phyloP scores from a whole-genome alignment of 2,888 invertebrate species.

The Osmoderma eremita region DNA sequence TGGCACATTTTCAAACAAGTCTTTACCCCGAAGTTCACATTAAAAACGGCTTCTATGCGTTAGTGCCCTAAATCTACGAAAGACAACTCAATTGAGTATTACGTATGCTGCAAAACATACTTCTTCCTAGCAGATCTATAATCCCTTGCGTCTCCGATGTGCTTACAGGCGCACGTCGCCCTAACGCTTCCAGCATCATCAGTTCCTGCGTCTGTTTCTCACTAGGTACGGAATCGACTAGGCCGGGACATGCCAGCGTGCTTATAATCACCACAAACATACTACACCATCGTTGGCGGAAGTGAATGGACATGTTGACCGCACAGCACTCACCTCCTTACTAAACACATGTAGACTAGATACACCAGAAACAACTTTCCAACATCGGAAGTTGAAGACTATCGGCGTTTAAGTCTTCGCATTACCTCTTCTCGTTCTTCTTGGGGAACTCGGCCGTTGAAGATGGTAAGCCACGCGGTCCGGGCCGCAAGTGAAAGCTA shows the following conservation, averaged over 20 bases:
- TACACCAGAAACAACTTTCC: constrained; percentile 52
- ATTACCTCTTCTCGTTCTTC: constrained; percentile 42
- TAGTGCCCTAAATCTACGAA: too few relatives aligned
- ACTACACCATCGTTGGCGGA: constrained; percentile 50
- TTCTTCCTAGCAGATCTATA: constrained; percentile 86
- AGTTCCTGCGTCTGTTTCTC: constrained; percentile 81
- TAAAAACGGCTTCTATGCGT: too few relatives aligned
- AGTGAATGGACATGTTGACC: constrained; percentile 54
- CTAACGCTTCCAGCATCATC: constrained; percentile 76
- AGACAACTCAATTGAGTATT: too few relatives aligned
- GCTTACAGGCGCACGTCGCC: constrained; percentile 71
- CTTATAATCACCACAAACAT: constrained; percentile 49
- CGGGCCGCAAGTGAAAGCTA: constrained; percentile 56
- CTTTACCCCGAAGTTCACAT: too few relatives aligned
- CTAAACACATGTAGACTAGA: constrained; percentile 56
- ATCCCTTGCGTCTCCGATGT: constrained; percentile 72
- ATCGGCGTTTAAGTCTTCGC: constrained; percentile 51
- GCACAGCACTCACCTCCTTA: constrained; percentile 55
- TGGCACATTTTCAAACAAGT: too few relatives aligned
- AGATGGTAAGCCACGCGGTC: constrained; percentile 51
- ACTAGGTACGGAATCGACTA: constrained; percentile 62
- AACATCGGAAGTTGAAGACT: constrained; percentile 54
- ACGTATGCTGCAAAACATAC: constrained; percentile 65
- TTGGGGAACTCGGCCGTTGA: constrained; percentile 45
- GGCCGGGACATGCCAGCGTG: constrained; percentile 47